Base-by-base conservation (phyloP, 2,113 vertebrate genomes). In the Neoarius graeffei region DNA sequence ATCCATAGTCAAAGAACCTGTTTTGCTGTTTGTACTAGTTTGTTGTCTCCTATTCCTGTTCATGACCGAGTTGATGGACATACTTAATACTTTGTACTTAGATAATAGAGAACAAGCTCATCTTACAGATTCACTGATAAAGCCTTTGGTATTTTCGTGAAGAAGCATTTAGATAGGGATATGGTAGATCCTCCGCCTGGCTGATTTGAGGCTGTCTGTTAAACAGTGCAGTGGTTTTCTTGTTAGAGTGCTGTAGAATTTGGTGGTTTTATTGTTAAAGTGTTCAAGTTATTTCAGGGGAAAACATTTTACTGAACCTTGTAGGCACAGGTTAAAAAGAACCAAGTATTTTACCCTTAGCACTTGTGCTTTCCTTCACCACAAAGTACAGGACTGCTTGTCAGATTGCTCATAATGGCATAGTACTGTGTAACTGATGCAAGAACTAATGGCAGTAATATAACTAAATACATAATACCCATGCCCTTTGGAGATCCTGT, bases 211-310 rank as follows among this genome's bases (percentile, higher is more conserved):
- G 56, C 17, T 42, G 59, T 66, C 48, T 76, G 14, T 10, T 64
- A 67, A 25, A 60, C 71, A 42, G 52, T n/a, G n/a, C 25, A 7
- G 25, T 50, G 71, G 10, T 54, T 54, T 79, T 79, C 25, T 54
- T 54, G 50, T 14, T 56, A 59, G 10, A 59, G 25, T 80, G n/a
- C 50, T 2, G 7, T 80, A 15, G 35, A 67, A 77, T 20, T 76
- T 86, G 60, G 69, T 83, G 60, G 71, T 25, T 86, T 74, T 77
- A 7, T 52, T 64, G 25, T 62, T 6, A 52, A 81, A 81, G 9
- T 71, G 9, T 57, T 71, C 30, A 59, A 79, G 48, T 30, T 62
- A 42, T 35, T 56, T 86, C 60, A 67, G n/a, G 13, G 60, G 59
- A 27, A 67, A 10, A 67, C 23, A 19, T 42, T 77, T 76, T 50